Evolutionary conservation across 2,797 vertebrate species (phyloP).

Genomic region (Otolemur crassicaudatus): DNA sequence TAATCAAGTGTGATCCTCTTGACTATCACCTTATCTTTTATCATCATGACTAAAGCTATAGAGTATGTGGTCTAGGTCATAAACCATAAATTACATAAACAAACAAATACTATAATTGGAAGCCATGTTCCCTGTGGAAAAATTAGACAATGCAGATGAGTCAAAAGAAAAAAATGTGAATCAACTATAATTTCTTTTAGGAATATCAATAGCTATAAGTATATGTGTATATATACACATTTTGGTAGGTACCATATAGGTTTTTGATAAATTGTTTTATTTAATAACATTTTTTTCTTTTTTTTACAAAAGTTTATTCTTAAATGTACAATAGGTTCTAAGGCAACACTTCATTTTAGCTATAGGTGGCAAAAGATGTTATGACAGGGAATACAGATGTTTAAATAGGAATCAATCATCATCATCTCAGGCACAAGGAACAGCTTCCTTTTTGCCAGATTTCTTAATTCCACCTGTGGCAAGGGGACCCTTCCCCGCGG

Average conservation of each 20-base stretch:
- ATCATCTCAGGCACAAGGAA: too few species aligned
- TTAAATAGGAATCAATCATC: too few species aligned
- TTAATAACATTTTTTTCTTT: background rate
- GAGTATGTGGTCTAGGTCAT: background rate
- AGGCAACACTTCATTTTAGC: too few species aligned
- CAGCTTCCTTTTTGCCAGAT: too few species aligned
- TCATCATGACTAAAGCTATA: background rate
- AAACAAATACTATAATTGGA: background rate
- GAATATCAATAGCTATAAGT: background rate
- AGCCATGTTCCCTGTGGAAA: background rate
- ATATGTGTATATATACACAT: background rate
- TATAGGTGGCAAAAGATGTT: too few species aligned
- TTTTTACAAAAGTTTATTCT: too few species aligned
- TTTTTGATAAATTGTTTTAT: constrained; percentile 60
- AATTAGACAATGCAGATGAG: background rate
- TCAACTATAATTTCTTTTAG: constrained; percentile 50
- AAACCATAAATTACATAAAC: background rate
- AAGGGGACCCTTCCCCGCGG: too few species aligned
- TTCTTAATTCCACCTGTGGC: too few species aligned
- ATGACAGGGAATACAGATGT: too few species aligned
- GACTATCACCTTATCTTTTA: background rate
- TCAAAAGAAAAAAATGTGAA: background rate
- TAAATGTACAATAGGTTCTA: too few species aligned
- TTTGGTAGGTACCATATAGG: background rate
- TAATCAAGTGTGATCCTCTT: background rate